Base-by-base conservation (phyloP, 1,140 invertebrate genomes). In the Proctacanthus coquilletti region DNA sequence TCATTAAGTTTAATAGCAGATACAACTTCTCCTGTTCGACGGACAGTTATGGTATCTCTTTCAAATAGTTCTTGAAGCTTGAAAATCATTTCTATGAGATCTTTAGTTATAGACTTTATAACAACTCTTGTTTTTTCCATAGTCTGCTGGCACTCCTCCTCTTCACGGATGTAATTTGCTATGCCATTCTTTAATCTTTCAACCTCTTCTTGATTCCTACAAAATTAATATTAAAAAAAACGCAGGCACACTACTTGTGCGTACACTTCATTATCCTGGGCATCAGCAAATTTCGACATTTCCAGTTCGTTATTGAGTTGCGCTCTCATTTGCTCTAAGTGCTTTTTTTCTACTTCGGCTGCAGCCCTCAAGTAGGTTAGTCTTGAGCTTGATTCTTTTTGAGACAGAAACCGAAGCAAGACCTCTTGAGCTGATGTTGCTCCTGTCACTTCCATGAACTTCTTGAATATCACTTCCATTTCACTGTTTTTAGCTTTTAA, bases 261-360 rank as follows among this genome's bases (percentile, higher is more conserved):
- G 68, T 60, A 84, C 81, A 77, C 71, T 66, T 84, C 79, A 41
- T 74, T 74, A 44, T 82, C 77, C 53, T 80, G 80, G 3, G 75
- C 74, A 46, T 83, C 78, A 0, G 78, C 75, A 56, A 82, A 84
- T 56, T 82, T 84, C 27, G 73, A 75, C 20, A 70, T 70, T 46
- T 85, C 81, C 18, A 85, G 63, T 54, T 84, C 74, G 0, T 65
- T 65, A 38, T 68, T 66, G n/a, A 83, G 57, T 2, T 66, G 59
- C 32, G 82, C 74, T 36, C 75, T 69, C n/a, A 67, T 69, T 18
- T 65, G 69, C 54, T 84, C 80, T 29, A 84, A 49, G 18, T 61
- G 53, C 29, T 72, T 66, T 49, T 86, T 86, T 47, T 84, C 75
- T 9, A 72, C 64, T 50, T 85, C 82, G 0, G 74, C 75, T 3